Base-by-base conservation (phyloP, 2,113 vertebrate genomes). In the Anser brachyrhynchus region DNA sequence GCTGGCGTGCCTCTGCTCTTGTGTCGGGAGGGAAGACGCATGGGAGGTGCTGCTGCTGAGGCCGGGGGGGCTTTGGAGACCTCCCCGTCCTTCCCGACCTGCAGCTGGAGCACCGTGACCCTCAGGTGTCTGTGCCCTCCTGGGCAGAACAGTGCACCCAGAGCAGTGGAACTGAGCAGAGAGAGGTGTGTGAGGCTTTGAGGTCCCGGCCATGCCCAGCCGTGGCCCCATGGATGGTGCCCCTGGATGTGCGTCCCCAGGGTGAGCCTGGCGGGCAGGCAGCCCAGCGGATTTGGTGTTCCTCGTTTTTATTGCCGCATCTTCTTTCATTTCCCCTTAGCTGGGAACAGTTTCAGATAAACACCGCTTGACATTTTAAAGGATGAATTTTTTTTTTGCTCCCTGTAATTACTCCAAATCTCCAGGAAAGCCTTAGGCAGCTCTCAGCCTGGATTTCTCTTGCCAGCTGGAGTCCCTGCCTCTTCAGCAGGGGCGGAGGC, bases 361-460 rank as follows among this genome's bases (percentile, higher is more conserved):
- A 90, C 41, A 8, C 41, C 23, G 41, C 64, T 41, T 96, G 97
- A 85, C 84, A 75, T 93, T 96, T 95, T 72, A 55, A 91, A 93
- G 61, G 21, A 61, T 44, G 71, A 94, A 20, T 5, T 6, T 49
- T 43, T n/a, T 90, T 84, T 64, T 31, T 26, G 44, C 57, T 89
- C 69, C 49, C 81, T 73, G 70, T 92, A 74, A 93, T 57, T 76
- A 83, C 90, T 72, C 67, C 82, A 74, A 51, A 73, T 43, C 70
- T 75, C 91, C 84, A 35, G 12, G 88, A 93, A 52, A 67, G 91
- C 90, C 86, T 59, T 13, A 80, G 83, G 84, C 80, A 49, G 54
- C 51, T 82, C 92, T 83, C 79, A 79, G 81, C 43, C 49, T 26
- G 81, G 71, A 58, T 74, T 91, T 65, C 88, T 91, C 52, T 8